A percentile compares a stretch with the other conserved stretches of the same genome.
Evolutionary conservation across 2,888 invertebrate species (phyloP).

Genomic region (Phlogophora meticulosa): DNA sequence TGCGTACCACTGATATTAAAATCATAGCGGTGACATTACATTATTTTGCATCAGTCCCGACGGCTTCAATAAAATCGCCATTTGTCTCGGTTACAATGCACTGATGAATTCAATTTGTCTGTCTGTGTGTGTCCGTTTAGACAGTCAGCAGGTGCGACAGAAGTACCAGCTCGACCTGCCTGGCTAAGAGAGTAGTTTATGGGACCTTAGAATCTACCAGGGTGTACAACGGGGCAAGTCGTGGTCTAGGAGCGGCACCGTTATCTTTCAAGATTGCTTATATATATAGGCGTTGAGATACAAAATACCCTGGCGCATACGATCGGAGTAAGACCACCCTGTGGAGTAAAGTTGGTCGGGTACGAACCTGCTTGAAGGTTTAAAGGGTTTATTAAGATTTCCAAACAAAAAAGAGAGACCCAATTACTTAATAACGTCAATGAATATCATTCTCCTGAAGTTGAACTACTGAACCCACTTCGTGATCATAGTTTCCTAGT

Average conservation of each 20-base stretch:
- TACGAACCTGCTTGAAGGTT: too few species aligned
- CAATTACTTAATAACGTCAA: too few species aligned
- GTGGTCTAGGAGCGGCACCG: too few species aligned
- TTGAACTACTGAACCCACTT: conserved; percentile 42
- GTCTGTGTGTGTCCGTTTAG: conserved; percentile 44
- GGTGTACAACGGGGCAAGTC: too few species aligned
- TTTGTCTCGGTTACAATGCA: conserved; percentile 72
- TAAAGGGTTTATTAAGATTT: too few species aligned
- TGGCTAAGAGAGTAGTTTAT: background rate
- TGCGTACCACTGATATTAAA: conserved; percentile 50
- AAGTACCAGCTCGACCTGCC: background rate
- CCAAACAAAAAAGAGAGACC: too few species aligned
- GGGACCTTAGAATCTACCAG: background rate
- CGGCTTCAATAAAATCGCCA: conserved; percentile 72
- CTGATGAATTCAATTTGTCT: conserved; percentile 61
- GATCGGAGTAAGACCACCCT: too few species aligned
- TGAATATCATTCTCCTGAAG: conserved; percentile 8
- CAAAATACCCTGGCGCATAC: too few species aligned
- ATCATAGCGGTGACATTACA: conserved; percentile 63
- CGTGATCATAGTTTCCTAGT: conserved; percentile 37
- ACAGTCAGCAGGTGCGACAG: background rate
- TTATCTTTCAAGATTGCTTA: too few species aligned
- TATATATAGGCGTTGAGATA: too few species aligned
- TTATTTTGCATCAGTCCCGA: conserved; percentile 65
- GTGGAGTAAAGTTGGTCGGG: too few species aligned